Conservation (phyloP, 2,797 vertebrate genomes). For the Cichlasoma orientale region DNA sequence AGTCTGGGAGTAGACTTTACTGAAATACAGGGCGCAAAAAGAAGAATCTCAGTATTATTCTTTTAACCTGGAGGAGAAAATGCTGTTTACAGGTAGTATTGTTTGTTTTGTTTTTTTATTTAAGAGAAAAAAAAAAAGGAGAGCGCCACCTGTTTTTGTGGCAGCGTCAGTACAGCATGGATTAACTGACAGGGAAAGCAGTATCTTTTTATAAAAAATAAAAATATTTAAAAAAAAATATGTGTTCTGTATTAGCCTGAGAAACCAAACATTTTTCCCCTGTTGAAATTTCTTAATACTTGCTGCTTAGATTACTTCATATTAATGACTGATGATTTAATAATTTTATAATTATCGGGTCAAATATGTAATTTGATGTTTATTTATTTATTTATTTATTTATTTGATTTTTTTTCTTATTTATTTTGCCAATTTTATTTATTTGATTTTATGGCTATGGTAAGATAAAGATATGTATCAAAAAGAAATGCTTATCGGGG, state of each 20-base stretch:
- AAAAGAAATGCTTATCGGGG: constrained; percentile 85
- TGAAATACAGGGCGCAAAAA: constrained; percentile 72
- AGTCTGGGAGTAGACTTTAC: constrained; percentile 74
- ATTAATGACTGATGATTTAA: constrained; percentile 79
- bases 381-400: constrained; percentile 55
- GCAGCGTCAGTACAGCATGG: constrained; percentile 79
- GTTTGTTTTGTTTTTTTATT: constrained; percentile 51
- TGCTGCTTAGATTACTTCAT: constrained; percentile 84
- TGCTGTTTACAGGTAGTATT: constrained; percentile 79
- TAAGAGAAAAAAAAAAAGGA: constrained; percentile 42
- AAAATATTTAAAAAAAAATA: constrained; percentile 50
- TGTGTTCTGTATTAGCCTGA: constrained; percentile 83
- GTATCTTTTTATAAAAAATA: constrained; percentile 76
- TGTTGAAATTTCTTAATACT: constrained; percentile 83
- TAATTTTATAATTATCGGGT: constrained; percentile 78
- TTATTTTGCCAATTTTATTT: constrained; percentile 64
- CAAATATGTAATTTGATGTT: constrained; percentile 77
- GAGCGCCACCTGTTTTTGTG: constrained; percentile 76
- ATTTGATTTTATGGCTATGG: constrained; percentile 77
- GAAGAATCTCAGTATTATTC: constrained; percentile 78
- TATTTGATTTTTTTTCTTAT: constrained; percentile 52
- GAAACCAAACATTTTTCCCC: constrained; percentile 84
- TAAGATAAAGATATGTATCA: constrained; percentile 84
- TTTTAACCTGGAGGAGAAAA: constrained; percentile 75
- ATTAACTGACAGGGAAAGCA: constrained; percentile 79